phyloP scores from a whole-genome alignment of 2,113 vertebrate species.

The Pteronura brasiliensis region DNA sequence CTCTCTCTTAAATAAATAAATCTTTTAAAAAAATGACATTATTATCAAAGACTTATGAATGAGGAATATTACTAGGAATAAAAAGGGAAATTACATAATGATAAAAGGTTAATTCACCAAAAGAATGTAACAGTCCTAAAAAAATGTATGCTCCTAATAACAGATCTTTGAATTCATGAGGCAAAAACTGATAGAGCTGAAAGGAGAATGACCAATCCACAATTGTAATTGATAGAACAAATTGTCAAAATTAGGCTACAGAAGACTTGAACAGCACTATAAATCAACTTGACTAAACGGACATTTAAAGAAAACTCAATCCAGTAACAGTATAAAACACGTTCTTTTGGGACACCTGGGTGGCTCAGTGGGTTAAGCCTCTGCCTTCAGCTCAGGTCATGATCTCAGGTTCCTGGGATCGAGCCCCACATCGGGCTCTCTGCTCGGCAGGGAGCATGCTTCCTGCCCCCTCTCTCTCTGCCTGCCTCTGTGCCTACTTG shows the following conservation, averaged over 20 bases:
- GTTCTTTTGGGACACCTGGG: background rate
- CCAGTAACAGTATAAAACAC: background rate
- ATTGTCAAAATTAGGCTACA: background rate
- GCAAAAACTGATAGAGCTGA: background rate
- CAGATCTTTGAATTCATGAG: background rate
- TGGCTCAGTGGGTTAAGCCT: too few relatives aligned
- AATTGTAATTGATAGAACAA: background rate
- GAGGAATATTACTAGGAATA: background rate
- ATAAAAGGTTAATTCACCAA: background rate
- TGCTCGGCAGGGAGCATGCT: too few relatives aligned
- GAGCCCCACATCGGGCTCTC: too few relatives aligned
- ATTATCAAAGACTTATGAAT: background rate
- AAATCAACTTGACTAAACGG: background rate
- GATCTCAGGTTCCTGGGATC: too few relatives aligned
- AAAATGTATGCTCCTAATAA: background rate
- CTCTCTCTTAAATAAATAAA: background rate
- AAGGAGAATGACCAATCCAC: background rate
- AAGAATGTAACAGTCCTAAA: background rate
- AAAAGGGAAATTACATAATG: background rate
- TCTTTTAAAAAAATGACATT: background rate
- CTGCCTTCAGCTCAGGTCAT: too few relatives aligned
- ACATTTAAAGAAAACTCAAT: background rate
- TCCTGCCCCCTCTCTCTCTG: too few relatives aligned
- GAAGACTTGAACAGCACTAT: background rate
- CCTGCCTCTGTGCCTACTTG: too few relatives aligned